phyloP scores from a whole-genome alignment of 2,113 vertebrate species.

The Saguinus midas region DNA sequence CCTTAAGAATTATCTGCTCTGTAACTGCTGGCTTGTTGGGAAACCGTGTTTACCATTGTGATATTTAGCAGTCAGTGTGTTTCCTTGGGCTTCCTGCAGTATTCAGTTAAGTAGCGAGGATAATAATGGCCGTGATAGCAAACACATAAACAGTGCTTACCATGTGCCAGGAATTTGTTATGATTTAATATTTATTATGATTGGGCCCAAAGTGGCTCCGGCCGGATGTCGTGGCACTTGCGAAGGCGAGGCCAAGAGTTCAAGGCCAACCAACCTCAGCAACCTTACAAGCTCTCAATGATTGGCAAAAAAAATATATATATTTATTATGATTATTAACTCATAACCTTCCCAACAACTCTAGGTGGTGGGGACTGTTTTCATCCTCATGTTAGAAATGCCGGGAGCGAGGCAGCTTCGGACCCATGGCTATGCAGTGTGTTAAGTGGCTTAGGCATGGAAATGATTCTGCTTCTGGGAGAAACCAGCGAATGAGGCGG shows the following conservation, averaged over 20 bases:
- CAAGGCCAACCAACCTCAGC: too few relatives aligned
- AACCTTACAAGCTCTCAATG: too few relatives aligned
- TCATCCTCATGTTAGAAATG: fast-evolving
- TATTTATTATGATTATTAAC: not conserved
- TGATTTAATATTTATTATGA: too few relatives aligned
- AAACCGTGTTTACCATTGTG: not conserved
- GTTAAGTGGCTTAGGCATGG: fast-evolving
- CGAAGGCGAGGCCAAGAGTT: too few relatives aligned
- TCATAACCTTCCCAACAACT: not conserved
- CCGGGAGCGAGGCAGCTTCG: not conserved
- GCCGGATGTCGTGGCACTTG: too few relatives aligned
- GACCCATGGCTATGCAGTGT: not conserved
- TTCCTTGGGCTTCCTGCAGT: not conserved
- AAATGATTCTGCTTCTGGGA: not conserved
- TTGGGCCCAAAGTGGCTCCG: too few relatives aligned
- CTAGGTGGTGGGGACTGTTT: fast-evolving
- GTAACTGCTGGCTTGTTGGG: not conserved
- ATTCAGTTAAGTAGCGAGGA: not conserved
- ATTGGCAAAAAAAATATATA: too few relatives aligned
- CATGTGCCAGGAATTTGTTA: fast-evolving
- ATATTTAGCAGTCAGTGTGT: not conserved
- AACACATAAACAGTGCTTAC: fast-evolving
- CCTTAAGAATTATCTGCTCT: not conserved
- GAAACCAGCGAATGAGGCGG: fast-evolving
- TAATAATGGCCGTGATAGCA: not conserved